A percentile compares a stretch with the other conserved stretches of the same genome.
Evolutionary conservation across 2,888 invertebrate genomes (phyloP).

Genomic region (Odiellus spinosus): DNA sequence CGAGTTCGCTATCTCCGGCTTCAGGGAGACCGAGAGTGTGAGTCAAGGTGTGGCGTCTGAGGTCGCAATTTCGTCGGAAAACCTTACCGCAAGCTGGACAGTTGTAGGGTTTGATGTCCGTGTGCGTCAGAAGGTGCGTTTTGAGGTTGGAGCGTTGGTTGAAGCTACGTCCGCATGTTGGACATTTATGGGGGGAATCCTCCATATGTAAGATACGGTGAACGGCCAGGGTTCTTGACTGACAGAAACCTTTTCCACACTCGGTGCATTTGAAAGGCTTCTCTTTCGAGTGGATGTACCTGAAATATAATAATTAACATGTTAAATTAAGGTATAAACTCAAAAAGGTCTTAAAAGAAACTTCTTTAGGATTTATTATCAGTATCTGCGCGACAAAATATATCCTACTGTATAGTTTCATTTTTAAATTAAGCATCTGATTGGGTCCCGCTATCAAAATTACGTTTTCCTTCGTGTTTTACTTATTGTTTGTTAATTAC

Average conservation of each 20-base stretch:
- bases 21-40: constrained; percentile 37
- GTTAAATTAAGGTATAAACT: too few species aligned
- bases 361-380: too few species aligned
- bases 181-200: constrained; percentile 84
- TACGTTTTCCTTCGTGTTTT: background rate
- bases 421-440: too few species aligned
- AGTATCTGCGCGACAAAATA: too few species aligned
- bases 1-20: constrained; percentile 6
- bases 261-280: constrained; percentile 93
- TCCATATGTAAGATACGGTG: constrained; percentile 90
- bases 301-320: too few species aligned
- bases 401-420: too few species aligned
- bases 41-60: constrained; percentile 71
- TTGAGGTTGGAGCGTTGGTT: constrained; percentile 84
- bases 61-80: constrained; percentile 77
- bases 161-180: constrained; percentile 76
- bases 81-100: constrained; percentile 78
- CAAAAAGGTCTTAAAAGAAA: too few species aligned
- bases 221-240: constrained; percentile 91
- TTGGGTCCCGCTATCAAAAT: background rate
- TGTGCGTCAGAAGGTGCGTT: constrained; percentile 78
- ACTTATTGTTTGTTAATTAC: constrained; percentile 37
- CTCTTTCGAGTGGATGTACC: constrained; percentile 95
- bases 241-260: constrained; percentile 95
- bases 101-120: constrained; percentile 84